phyloP scores from a whole-genome alignment of 2,888 invertebrate genomes.

The Amphipoea lucens region DNA sequence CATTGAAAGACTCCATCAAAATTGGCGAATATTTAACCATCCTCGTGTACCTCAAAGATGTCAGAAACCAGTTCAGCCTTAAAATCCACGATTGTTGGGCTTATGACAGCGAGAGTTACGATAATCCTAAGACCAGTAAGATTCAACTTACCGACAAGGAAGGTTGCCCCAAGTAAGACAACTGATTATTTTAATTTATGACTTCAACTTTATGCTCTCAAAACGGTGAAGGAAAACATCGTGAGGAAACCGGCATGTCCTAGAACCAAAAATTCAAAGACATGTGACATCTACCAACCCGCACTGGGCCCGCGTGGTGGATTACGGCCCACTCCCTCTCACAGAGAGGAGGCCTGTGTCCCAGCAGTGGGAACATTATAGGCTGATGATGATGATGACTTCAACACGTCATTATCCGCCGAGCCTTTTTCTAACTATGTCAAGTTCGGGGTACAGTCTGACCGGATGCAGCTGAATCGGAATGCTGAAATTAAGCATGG shows the following conservation, averaged over 20 bases:
- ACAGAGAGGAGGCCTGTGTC: no score
- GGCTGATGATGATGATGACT: no score
- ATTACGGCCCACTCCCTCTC: no score
- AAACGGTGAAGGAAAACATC: no score
- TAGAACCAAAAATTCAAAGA: no score
- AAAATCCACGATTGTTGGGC: constrained; percentile 94
- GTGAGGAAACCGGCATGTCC: no score
- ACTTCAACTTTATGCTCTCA: no score
- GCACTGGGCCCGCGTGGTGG: no score
- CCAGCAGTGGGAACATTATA: no score
- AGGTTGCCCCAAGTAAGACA: constrained; percentile 92
- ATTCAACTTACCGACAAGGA: constrained; percentile 92
- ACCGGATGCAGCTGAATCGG: neutral
- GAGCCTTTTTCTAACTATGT: neutral
- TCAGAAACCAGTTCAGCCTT: constrained; percentile 91
- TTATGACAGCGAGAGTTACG: constrained; percentile 92
- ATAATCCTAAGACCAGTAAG: constrained; percentile 89
- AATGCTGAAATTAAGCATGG: neutral
- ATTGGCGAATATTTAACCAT: constrained; percentile 93
- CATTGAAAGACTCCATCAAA: constrained; percentile 91
- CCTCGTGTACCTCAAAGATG: constrained; percentile 92
- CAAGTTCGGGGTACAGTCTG: neutral
- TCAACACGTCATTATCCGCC: neutral
- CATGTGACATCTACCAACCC: no score
- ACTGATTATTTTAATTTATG: neutral